Evolutionary conservation across 2,888 invertebrate species (phyloP).

Genomic region (Abrostola triplasia): DNA sequence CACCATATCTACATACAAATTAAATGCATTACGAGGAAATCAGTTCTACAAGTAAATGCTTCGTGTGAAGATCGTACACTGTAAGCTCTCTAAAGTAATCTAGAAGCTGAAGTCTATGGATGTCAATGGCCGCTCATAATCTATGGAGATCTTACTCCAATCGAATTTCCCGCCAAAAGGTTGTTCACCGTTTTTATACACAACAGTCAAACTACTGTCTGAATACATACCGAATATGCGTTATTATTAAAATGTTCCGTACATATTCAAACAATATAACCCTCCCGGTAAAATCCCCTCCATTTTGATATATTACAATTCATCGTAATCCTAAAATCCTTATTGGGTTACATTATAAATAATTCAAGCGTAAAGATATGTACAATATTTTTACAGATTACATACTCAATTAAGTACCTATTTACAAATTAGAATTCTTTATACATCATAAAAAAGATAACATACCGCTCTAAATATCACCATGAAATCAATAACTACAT

Average conservation of each 20-base stretch:
- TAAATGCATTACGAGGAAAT: conserved; percentile 80
- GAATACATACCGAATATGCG: conserved; percentile 18
- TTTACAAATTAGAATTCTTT: conserved; percentile 88
- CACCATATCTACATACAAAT: conserved; percentile 81
- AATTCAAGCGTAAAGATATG: conserved; percentile 88
- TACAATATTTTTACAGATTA: conserved; percentile 88
- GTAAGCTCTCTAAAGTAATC: conserved; percentile 77
- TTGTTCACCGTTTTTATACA: conserved; percentile 36
- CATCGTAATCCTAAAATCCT: conserved; percentile 72
- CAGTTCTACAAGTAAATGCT: conserved; percentile 79
- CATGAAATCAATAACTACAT: conserved; percentile 87
- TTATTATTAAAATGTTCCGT: conserved; percentile 6
- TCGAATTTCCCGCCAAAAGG: conserved; percentile 43
- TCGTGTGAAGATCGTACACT: conserved; percentile 68
- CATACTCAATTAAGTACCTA: conserved; percentile 85
- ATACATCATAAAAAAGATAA: conserved; percentile 87
- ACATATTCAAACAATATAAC: conserved; percentile 25
- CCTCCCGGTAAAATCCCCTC: conserved; percentile 34
- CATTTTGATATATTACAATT: conserved; percentile 70
- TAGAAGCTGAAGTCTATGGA: conserved; percentile 81
- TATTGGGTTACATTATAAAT: conserved; percentile 84
- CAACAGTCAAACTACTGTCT: conserved; percentile 28
- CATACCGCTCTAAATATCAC: conserved; percentile 87
- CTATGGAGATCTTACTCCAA: conserved; percentile 50
- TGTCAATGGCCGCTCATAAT: conserved; percentile 58